Evolutionary conservation across 2,797 vertebrate species (phyloP), one percentile per base, ranked within the genome.

Genomic region (Tokudaia tokunoshimensis): DNA sequence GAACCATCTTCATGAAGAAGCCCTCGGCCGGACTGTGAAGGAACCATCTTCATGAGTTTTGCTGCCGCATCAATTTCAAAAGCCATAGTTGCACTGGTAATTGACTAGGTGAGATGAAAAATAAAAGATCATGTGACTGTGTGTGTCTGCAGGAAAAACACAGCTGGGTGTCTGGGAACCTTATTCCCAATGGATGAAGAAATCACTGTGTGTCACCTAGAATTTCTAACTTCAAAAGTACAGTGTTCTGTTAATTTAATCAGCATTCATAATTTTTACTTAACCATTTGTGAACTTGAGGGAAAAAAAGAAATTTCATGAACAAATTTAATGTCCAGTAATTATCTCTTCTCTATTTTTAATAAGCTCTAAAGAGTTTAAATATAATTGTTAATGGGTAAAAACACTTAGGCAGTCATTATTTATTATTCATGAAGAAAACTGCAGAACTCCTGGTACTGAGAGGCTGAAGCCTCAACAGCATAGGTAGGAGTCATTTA

Each of bases 151-250:
- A 80, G 7, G 41, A 59, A 61, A 65, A 82, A 63, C 5, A 82
- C 37, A 31, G 22, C 7, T 75, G 14, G 19, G 26, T 22, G 67
- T 74, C 65, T 52, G 14, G 24, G 55, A 79, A 52, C 65, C 20
- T 50, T 59, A 94, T 24, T 81, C 41, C 34, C 17, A 50, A 12
- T 1, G 20, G 55, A 74, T 63, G 3, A 67, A 29, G n/a, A 57
- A 75, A 63, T 31, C 19, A 59, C 47, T 44, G 15, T 50, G 10
- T 63, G 57, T 74, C 17, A 50, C 5, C n/a, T 75, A 83, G n/a
- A 93, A 92, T 80, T 31, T 94, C 47, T 79, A 93, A 37, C 29
- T 92, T 75, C 81, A 95, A 94, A 92, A 96, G 76, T 29, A 74
- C 20, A 57, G 9, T 26, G 20, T 95, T 92, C 50, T 87, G 12